Conservation (phyloP, 2,113 vertebrate genomes). For the Takifugu flavidus region DNA sequence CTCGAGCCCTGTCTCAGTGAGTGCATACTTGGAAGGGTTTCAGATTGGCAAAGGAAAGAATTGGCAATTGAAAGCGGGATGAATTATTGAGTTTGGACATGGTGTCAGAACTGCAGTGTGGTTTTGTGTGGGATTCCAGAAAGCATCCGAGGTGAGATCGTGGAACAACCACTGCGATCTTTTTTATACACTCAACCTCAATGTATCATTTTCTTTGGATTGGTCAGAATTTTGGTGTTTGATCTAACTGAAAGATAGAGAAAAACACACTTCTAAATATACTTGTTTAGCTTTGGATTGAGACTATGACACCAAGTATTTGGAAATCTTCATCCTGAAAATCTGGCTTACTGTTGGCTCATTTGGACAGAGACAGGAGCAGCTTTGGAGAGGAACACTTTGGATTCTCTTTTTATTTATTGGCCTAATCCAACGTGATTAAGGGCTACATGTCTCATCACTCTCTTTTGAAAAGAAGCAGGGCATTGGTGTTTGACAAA, state of each 20-base stretch:
- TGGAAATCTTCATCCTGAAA: slow-evolving; percentile 69
- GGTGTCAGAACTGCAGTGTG: slow-evolving; percentile 53
- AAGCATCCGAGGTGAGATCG: slow-evolving; percentile 64
- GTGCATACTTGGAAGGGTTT: slow-evolving; percentile 49
- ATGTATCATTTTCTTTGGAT: slow-evolving; percentile 26
- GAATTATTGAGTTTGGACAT: slow-evolving; percentile 67
- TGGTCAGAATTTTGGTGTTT: slow-evolving; percentile 46
- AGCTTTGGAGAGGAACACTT: slow-evolving; percentile 81
- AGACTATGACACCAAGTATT: slow-evolving; percentile 28
- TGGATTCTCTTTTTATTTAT: slow-evolving; percentile 97
- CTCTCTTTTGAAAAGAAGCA: slow-evolving; percentile 75
- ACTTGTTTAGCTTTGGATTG: background rate
- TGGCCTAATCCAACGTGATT: slow-evolving; percentile 97
- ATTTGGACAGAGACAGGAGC: slow-evolving; percentile 82
- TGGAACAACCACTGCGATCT: slow-evolving; percentile 29
- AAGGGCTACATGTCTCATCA: slow-evolving; percentile 84
- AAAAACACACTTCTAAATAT: no score
- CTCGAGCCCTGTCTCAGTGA: slow-evolving; percentile 67
- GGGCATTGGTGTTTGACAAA: slow-evolving; percentile 84
- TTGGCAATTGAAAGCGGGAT: slow-evolving; percentile 62
- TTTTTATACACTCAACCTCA: no score
- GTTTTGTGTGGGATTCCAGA: slow-evolving; percentile 57
- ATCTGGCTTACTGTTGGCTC: slow-evolving; percentile 88
- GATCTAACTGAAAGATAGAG: background rate
- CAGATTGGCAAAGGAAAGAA: slow-evolving; percentile 57